Evolutionary conservation across 2,113 vertebrate genomes (phyloP).

Genomic region (Uropsilus gracilis): DNA sequence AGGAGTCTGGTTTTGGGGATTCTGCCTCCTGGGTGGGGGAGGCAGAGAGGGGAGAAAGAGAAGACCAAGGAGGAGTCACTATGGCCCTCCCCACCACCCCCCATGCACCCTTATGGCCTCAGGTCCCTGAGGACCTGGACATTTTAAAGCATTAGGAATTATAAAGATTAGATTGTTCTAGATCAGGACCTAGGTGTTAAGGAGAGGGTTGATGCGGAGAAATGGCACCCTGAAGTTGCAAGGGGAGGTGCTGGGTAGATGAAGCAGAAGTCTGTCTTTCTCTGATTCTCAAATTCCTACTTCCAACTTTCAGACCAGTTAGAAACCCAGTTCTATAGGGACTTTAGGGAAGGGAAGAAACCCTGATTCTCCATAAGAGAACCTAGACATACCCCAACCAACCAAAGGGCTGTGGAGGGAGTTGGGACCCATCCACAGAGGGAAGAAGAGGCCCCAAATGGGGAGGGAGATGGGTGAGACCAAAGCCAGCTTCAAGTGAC

Average conservation of each 20-base stretch:
- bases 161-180: neutral
- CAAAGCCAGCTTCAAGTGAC: neutral
- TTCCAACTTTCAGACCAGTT: neutral
- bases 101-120: neutral
- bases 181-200: neutral
- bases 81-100: fast-evolving
- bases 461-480: neutral
- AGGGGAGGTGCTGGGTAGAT: neutral
- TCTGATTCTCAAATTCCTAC: neutral
- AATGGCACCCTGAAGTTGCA: neutral
- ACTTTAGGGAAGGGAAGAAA: neutral
- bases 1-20: constrained; percentile 44
- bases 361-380: neutral
- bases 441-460: neutral
- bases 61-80: neutral
- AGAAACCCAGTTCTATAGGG: neutral
- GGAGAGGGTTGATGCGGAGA: neutral
- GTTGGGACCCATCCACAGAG: neutral
- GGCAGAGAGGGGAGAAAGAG: neutral
- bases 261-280: neutral
- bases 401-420: too few relatives aligned
- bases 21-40: constrained; percentile 53
- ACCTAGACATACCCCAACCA: neutral
- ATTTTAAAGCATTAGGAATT: neutral
- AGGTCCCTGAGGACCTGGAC: neutral